These are phyloP conservation scores for Pyralis farinalis DNA, from an alignment of 2,888 invertebrate genomes.

Conservation along the genomic window DNA sequence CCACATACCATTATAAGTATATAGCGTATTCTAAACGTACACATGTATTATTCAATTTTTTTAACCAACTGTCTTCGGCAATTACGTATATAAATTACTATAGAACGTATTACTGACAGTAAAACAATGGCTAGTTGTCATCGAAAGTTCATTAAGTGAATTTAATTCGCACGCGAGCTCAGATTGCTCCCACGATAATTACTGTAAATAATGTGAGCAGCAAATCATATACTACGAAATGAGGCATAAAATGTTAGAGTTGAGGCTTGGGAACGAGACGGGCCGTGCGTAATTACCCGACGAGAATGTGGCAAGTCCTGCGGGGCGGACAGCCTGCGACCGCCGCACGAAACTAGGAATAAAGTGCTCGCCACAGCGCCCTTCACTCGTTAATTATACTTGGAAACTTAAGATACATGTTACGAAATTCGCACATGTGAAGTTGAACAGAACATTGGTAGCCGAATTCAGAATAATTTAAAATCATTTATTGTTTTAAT, in stretches of 20 bases:
- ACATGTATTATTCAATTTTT: too few relatives aligned
- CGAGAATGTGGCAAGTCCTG: constrained; percentile 73
- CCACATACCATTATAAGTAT: too few relatives aligned
- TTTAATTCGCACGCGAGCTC: constrained; percentile 50
- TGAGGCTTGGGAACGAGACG: constrained; percentile 67
- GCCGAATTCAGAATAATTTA: constrained; percentile 17
- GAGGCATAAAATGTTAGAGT: constrained; percentile 73
- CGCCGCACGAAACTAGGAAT: constrained; percentile 63
- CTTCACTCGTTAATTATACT: constrained; percentile 69
- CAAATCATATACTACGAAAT: constrained; percentile 75
- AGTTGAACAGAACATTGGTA: constrained; percentile 24
- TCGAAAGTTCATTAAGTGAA: constrained; percentile 40
- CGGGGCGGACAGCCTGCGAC: constrained; percentile 54
- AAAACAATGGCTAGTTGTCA: constrained; percentile 41
- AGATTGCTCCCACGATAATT: constrained; percentile 69
- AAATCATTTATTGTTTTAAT: constrained; percentile 35
- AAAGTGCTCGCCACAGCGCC: constrained; percentile 60
- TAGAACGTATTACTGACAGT: constrained; percentile 8
- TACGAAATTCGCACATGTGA: constrained; percentile 35
- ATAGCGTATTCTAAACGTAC: too few relatives aligned
- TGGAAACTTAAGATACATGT: constrained; percentile 57
- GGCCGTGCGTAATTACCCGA: constrained; percentile 73
- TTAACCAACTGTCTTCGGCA: too few relatives aligned
- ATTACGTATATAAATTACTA: neutral
- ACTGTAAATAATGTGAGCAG: constrained; percentile 64